Percentiles rank a stretch among this genome's conserved stretches.
Evolutionary conservation across 2,888 invertebrate genomes (phyloP).

Genomic region (Parnassius mnemosyne): DNA sequence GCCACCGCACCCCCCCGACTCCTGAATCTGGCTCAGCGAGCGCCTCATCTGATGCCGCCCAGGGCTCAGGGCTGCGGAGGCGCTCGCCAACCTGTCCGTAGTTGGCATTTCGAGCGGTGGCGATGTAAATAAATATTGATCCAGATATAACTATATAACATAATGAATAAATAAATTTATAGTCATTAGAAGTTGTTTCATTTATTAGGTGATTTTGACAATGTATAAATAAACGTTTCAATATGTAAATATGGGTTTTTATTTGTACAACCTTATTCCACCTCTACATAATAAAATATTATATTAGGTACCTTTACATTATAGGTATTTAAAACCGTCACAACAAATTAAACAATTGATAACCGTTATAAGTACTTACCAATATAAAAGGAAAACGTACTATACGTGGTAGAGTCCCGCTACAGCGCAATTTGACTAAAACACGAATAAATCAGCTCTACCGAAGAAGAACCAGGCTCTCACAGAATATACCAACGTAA

Average conservation of each 20-base stretch:
- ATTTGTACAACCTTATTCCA: slow-evolving; percentile 28
- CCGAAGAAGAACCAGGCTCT: too few relatives aligned
- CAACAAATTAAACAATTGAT: too few relatives aligned
- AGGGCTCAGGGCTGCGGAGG: slow-evolving; percentile 69
- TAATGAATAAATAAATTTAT: slow-evolving; percentile 60
- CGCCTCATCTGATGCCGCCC: slow-evolving; percentile 82
- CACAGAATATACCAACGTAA: too few relatives aligned
- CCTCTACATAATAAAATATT: too few relatives aligned
- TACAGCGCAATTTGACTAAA: too few relatives aligned
- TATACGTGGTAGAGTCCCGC: too few relatives aligned
- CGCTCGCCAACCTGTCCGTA: slow-evolving; percentile 53
- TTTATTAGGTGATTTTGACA: slow-evolving; percentile 53
- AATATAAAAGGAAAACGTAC: too few relatives aligned
- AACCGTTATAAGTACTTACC: too few relatives aligned
- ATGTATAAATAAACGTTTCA: slow-evolving; percentile 53
- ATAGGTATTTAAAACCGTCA: too few relatives aligned
- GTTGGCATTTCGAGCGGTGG: slow-evolving; percentile 26
- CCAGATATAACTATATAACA: slow-evolving; percentile 42
- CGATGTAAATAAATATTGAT: slow-evolving; percentile 62
- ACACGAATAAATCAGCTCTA: too few relatives aligned
- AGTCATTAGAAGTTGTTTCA: slow-evolving; percentile 68
- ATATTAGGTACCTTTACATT: not conserved
- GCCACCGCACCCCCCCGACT: slow-evolving; percentile 74
- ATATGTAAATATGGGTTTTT: slow-evolving; percentile 41
- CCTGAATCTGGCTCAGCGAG: slow-evolving; percentile 87